Conservation (phyloP, 2,888 invertebrate species). For the Torymus texanus region DNA sequence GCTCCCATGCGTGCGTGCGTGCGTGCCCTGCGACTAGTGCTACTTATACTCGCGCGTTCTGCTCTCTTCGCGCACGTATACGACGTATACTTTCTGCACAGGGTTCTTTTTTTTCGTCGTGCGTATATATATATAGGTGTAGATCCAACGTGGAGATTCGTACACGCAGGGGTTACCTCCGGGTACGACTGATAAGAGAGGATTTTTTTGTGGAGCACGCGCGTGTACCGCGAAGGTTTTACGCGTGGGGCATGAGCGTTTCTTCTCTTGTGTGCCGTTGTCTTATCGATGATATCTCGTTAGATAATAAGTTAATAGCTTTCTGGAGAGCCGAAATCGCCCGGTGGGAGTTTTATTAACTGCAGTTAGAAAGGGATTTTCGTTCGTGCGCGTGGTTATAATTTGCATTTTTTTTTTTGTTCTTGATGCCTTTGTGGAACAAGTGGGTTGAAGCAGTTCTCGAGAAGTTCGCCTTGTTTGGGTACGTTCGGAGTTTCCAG, state of each 20-base stretch:
- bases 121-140: too few species aligned
- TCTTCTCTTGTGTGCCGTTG: too few species aligned
- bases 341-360: too few species aligned
- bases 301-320: too few species aligned
- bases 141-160: not conserved
- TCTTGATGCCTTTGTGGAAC: too few species aligned
- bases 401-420: too few species aligned
- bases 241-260: too few species aligned
- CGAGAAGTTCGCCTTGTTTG: too few species aligned
- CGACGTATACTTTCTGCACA: not conserved
- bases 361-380: not conserved
- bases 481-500: too few species aligned
- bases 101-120: not conserved
- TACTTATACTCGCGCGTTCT: not conserved
- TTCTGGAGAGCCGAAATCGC: too few species aligned
- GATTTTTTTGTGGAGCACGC: constrained; percentile 3
- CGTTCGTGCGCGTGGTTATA: not conserved
- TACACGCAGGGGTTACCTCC: not conserved
- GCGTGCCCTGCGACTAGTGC: not conserved
- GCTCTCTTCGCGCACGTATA: not conserved
- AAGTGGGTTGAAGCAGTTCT: too few species aligned
- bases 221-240: not conserved
- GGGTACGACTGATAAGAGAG: constrained; percentile 1
- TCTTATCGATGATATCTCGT: too few species aligned
- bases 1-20: not conserved